Conservation (phyloP, 2,113 vertebrate genomes). For the Oryzias javanicus region DNA sequence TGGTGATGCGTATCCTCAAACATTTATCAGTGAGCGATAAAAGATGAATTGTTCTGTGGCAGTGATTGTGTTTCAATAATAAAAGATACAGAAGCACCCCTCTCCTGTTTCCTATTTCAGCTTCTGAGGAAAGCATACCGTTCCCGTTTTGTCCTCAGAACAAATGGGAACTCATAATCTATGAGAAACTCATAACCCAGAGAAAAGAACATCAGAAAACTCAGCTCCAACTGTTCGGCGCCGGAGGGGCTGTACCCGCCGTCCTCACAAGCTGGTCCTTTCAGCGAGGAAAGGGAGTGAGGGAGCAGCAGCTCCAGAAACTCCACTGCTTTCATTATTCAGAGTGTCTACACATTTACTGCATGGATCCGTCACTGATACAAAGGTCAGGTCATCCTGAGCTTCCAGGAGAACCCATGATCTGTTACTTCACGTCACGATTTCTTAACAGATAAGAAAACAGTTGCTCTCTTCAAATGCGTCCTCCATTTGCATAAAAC, state of each 20-base stretch:
- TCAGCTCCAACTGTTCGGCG: background rate
- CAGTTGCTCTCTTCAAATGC: no score
- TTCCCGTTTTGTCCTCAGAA: slow-evolving; percentile 32
- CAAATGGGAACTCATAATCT: slow-evolving; percentile 32
- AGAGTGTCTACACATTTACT: background rate
- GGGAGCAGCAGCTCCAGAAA: background rate
- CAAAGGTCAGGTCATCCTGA: background rate
- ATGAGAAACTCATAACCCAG: slow-evolving; percentile 24
- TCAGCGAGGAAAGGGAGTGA: background rate
- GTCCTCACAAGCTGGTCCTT: slow-evolving; percentile 3
- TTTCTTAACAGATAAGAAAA: no score
- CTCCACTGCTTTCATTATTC: slow-evolving; percentile 1
- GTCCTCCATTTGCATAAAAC: no score
- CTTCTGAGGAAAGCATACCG: slow-evolving; percentile 2
- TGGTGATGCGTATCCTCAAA: background rate
- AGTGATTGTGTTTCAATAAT: slow-evolving; percentile 27
- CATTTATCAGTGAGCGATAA: slow-evolving; percentile 27
- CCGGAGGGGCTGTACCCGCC: slow-evolving; percentile 7
- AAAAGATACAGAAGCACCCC: slow-evolving; percentile 10
- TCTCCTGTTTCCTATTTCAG: slow-evolving; percentile 20
- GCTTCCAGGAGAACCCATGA: no score
- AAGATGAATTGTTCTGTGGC: slow-evolving; percentile 7
- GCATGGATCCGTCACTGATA: background rate
- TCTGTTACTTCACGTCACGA: no score
- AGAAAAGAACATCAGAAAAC: slow-evolving; percentile 14